Conservation (phyloP, 1,140 invertebrate species). For the Zaprionus lachaisei region DNA sequence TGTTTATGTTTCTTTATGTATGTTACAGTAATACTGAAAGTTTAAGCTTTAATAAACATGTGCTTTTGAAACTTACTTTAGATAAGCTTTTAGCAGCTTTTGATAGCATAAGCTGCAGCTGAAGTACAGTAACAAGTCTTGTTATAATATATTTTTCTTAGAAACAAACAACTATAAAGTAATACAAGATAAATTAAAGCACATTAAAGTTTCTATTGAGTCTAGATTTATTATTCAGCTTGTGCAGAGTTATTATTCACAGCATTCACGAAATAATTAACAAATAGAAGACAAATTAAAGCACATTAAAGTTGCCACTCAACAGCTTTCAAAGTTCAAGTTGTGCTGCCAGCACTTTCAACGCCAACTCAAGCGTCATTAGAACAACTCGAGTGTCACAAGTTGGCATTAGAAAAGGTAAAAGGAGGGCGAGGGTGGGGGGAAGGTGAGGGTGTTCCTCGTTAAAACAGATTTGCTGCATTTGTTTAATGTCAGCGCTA, state of each 20-base stretch:
- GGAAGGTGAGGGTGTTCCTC: neutral
- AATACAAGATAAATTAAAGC: neutral
- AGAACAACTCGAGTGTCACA: neutral
- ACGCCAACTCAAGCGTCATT: conserved; percentile 4
- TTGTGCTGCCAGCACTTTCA: neutral
- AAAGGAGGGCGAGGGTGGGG: neutral
- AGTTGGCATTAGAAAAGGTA: neutral
- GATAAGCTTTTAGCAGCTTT: neutral
- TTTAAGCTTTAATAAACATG: too few relatives aligned
- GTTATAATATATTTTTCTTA: too few relatives aligned
- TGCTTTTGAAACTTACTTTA: neutral
- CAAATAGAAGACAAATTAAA: neutral
- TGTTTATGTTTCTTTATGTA: too few relatives aligned
- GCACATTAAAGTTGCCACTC: neutral
- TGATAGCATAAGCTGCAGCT: neutral
- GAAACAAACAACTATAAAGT: too few relatives aligned
- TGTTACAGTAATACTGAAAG: too few relatives aligned
- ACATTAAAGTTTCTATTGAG: too few relatives aligned
- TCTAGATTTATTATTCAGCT: too few relatives aligned
- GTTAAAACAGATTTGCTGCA: conserved; percentile 41
- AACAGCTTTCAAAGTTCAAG: neutral
- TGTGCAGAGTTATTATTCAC: too few relatives aligned
- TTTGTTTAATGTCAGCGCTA: conserved; percentile 65
- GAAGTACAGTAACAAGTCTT: neutral
- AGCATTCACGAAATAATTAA: neutral